Evolutionary conservation across 2,888 invertebrate genomes (phyloP), one percentile per base, ranked within the genome.

Genomic region (Argyresthia goedartella): DNA sequence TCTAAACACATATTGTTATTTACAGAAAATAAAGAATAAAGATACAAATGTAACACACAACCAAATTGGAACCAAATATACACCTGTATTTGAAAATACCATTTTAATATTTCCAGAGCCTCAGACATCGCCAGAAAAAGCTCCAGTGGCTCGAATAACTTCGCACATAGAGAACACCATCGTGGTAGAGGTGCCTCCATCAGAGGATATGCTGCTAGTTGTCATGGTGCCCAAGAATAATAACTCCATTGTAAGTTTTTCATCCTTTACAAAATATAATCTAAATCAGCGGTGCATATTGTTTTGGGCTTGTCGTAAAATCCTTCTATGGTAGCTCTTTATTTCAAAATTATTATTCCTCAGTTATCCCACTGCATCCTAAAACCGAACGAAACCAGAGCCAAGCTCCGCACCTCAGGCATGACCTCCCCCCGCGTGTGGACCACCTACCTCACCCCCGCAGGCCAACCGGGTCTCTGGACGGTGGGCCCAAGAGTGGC

Each of bases 381-480:
- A 39, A 11, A 39, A 9, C 39, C 15, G 11, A 9, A 44, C 13
- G 13, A 13, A 1, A 9, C 13, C 7, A 13, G n/a, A 13, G 44
- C 44, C 44, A 44, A 11, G 8, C 11, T 44, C 8, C 14, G 9
- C 13, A 15, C 13, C 14, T 13, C 14, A n/a, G 44, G 44, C 44
- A 15, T 9, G 9, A 13, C 8, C 44, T 13, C 9, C 44, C 44
- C 14, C 9, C 44, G 15, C 44, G 14, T 66, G 13, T 73, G 73
- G 73, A 60, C 65, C 1, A 55, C 68, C 0, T 43, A 57, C 7
- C 15, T 71, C 2, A 59, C 57, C 10, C 25, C 49, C 0, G 54
- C 60, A 4, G 73, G 69, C 0, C 57, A 52, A n/a, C 65, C 63
- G 6, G 62, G 66, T 0, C 42, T 48, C 1, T 73, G 71, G 71